Percentiles rank a stretch among this genome's conserved stretches.
Conservation (phyloP, 2,113 vertebrate species). For the Prionailurus bengalensis region DNA sequence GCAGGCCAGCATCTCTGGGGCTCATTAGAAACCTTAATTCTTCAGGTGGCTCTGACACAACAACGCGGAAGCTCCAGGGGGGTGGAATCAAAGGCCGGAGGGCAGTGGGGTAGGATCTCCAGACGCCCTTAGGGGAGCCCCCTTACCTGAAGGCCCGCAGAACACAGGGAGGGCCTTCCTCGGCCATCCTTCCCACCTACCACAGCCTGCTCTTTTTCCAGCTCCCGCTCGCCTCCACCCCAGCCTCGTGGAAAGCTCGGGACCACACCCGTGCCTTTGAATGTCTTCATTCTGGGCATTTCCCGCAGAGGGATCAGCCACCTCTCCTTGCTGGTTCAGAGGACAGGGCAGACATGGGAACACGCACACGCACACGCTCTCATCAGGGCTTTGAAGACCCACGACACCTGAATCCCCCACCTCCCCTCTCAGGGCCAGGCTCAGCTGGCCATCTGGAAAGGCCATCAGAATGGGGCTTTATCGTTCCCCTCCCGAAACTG, state of each 20-base stretch:
- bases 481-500: conserved; percentile 74
- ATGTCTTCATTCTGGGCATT: conserved; percentile 68
- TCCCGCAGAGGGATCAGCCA: conserved; percentile 27
- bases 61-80: conserved; percentile 48
- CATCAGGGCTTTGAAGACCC: conserved; percentile 56
- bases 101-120: conserved; percentile 20
- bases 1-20: conserved; percentile 19
- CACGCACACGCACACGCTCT: background rate
- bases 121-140: background rate
- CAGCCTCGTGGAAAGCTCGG: background rate
- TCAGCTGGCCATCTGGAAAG: conserved; percentile 71
- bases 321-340: conserved; percentile 59
- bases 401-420: background rate
- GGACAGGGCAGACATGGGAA: conserved; percentile 51
- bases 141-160: conserved; percentile 6
- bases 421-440: conserved; percentile 56
- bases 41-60: conserved; percentile 61
- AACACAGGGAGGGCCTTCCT: background rate
- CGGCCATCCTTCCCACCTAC: background rate
- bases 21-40: conserved; percentile 62
- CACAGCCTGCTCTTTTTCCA: background rate
- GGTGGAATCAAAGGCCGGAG: conserved; percentile 24
- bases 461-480: conserved; percentile 37
- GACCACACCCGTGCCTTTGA: conserved; percentile 48
- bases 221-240: background rate